These are phyloP conservation scores for Leptinotarsa defecta DNA, from an alignment of 1,140 invertebrate species.

Conservation along the genomic window DNA sequence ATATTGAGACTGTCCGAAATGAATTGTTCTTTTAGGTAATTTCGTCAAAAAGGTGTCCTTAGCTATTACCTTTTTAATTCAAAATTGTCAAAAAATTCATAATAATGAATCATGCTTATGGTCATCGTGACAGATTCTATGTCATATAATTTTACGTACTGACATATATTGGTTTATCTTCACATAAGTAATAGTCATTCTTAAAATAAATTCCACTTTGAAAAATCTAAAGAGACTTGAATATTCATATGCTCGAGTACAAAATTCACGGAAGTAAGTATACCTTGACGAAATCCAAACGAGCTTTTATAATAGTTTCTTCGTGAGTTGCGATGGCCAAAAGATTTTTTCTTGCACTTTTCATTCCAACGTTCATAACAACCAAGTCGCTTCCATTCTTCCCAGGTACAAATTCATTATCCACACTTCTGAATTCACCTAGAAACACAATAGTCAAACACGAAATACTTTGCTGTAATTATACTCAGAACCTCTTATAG, in stretches of 20 bases:
- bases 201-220: no score
- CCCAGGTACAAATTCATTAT: conserved; percentile 41
- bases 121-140: no score
- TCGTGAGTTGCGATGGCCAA: conserved; percentile 47
- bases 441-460: conserved; percentile 13
- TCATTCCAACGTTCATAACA: conserved; percentile 47
- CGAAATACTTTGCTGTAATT: neutral
- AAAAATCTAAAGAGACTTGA: neutral
- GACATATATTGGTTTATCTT: no score
- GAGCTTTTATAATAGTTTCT: conserved; percentile 43
- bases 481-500: conserved; percentile 35
- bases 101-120: no score
- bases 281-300: conserved; percentile 51
- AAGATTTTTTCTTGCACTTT: conserved; percentile 35
- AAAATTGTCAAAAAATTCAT: no score
- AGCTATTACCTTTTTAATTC: no score
- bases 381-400: conserved; percentile 40
- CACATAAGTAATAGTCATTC: no score
- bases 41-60: no score
- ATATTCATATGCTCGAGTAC: neutral
- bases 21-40: no score
- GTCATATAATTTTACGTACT: no score
- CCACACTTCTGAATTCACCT: conserved; percentile 21
- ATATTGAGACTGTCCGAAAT: no score
- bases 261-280: neutral